A percentile compares a stretch with the other conserved stretches of the same genome.
Conservation (phyloP, 2,797 vertebrate genomes). For the Anas capensis region DNA sequence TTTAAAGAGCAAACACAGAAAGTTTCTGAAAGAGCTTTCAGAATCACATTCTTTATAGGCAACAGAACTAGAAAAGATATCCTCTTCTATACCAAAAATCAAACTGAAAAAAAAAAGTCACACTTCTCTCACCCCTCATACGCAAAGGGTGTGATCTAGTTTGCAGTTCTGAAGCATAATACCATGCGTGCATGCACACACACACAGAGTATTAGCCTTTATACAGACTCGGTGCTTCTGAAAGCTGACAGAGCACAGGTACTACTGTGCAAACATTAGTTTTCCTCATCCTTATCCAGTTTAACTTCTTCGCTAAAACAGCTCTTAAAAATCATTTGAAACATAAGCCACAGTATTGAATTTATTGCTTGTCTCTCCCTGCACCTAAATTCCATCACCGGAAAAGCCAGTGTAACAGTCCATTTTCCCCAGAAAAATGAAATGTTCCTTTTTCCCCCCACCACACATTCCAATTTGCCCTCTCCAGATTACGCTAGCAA, state of each 20-base stretch:
- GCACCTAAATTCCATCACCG: background rate
- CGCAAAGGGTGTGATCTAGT: background rate
- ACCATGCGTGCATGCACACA: background rate
- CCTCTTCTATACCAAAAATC: background rate
- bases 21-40: background rate
- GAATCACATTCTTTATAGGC: background rate
- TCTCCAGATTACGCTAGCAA: background rate
- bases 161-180: background rate
- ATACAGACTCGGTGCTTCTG: background rate
- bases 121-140: background rate
- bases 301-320: background rate
- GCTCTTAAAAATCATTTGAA: background rate
- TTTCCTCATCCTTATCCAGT: background rate
- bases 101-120: background rate
- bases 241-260: background rate
- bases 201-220: background rate
- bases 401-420: background rate
- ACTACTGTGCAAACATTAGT: background rate
- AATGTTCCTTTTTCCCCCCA: background rate
- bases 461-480: background rate
- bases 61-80: background rate
- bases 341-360: background rate
- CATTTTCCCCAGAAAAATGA: background rate
- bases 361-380: background rate
- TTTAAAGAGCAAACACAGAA: background rate